Conservation (phyloP, 1,140 invertebrate genomes). For the Monomorium pharaonis region DNA sequence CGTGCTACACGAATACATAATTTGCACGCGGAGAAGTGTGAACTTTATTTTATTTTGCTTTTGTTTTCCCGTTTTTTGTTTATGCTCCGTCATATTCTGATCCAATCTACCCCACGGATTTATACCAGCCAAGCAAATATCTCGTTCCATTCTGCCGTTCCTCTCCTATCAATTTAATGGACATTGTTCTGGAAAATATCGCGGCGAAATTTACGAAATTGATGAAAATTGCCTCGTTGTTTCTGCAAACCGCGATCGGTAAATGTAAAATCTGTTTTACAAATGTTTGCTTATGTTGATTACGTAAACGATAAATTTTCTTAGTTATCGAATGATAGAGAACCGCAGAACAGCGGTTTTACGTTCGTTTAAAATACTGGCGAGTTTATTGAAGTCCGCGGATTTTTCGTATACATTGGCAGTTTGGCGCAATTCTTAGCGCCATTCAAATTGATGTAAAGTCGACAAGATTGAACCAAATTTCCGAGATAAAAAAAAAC, state of each 20-base stretch:
- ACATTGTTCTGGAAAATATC: conserved; percentile 21
- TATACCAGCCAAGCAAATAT: conserved; percentile 43
- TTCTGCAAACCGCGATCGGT: background rate
- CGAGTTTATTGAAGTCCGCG: background rate
- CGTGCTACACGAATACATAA: background rate
- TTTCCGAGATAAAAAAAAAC: conserved; percentile 22
- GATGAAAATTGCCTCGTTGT: conserved; percentile 20
- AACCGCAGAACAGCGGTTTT: background rate
- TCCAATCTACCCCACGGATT: conserved; percentile 23
- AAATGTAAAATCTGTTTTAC: conserved; percentile 28
- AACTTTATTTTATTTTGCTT: conserved; percentile 11
- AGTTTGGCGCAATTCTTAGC: conserved; percentile 10
- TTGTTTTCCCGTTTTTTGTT: background rate
- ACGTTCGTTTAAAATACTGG: background rate
- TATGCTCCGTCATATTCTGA: conserved; percentile 22
- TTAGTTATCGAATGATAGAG: conserved; percentile 4
- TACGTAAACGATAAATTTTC: conserved; percentile 24
- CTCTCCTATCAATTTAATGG: conserved; percentile 28
- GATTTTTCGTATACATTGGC: background rate
- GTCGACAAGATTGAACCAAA: background rate
- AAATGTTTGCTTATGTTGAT: conserved; percentile 26
- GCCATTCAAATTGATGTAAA: conserved; percentile 23
- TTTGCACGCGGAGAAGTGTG: background rate
- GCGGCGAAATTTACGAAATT: conserved; percentile 45
- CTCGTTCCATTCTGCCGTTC: background rate